These are phyloP conservation scores for Urocynchramus pylzowi DNA, from an alignment of 2,113 vertebrate genomes.

Conservation along the genomic window DNA sequence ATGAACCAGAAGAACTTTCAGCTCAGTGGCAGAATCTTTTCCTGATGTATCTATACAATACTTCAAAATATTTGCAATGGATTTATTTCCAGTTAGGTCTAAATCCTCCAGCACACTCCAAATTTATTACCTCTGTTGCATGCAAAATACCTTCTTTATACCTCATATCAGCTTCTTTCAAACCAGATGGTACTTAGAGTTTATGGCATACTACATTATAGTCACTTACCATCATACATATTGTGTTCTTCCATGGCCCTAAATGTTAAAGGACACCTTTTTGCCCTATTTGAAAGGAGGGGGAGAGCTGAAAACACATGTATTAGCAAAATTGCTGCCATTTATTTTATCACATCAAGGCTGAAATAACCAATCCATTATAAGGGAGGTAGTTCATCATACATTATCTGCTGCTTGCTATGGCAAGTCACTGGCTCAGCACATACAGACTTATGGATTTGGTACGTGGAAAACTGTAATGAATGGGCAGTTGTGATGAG, in stretches of 20 bases:
- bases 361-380: conserved; percentile 38
- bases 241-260: conserved; percentile 13
- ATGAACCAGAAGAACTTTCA: neutral
- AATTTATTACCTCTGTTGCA: conserved; percentile 22
- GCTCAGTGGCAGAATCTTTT: neutral
- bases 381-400: neutral
- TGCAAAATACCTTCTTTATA: conserved; percentile 42
- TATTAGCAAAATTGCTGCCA: conserved; percentile 58
- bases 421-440: conserved; percentile 32
- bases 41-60: neutral
- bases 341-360: conserved; percentile 46
- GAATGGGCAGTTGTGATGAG: neutral
- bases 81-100: conserved; percentile 23
- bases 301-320: conserved; percentile 7
- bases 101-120: conserved; percentile 12
- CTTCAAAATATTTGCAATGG: conserved; percentile 18
- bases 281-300: neutral
- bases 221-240: conserved; percentile 2
- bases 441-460: neutral
- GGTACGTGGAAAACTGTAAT: neutral
- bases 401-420: conserved; percentile 22
- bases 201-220: conserved; percentile 45
- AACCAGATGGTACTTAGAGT: conserved; percentile 29
- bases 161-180: conserved; percentile 34
- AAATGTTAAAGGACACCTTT: conserved; percentile 43